Conservation (phyloP, 2,113 vertebrate genomes). For the Mesitornis unicolor region DNA sequence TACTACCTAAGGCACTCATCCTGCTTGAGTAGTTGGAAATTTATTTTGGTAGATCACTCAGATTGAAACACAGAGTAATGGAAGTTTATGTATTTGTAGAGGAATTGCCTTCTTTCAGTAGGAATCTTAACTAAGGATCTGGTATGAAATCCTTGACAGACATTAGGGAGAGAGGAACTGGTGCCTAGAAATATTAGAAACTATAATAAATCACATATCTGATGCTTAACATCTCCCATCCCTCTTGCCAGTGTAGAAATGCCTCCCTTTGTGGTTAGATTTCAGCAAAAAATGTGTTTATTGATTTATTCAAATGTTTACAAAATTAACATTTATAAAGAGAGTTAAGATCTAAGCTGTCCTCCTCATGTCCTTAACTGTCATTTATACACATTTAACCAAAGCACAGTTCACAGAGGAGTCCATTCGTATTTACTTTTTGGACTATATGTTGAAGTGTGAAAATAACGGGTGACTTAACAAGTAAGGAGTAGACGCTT, state of each 20-base stretch:
- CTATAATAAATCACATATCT: background rate
- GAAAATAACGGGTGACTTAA: background rate
- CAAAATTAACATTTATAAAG: background rate
- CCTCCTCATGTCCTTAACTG: background rate
- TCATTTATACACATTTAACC: background rate
- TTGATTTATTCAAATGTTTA: background rate
- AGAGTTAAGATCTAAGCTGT: background rate
- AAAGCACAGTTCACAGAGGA: background rate
- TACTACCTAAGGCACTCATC: background rate
- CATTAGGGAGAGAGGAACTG: background rate
- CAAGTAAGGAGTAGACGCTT: background rate
- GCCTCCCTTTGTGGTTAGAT: background rate
- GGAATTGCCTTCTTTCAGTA: background rate
- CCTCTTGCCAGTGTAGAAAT: background rate
- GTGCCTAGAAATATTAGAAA: background rate
- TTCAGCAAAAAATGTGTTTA: background rate
- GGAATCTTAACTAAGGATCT: background rate
- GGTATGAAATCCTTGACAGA: background rate
- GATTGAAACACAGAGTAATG: background rate
- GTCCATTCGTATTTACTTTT: rapidly evolving
- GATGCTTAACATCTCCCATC: background rate
- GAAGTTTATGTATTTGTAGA: background rate
- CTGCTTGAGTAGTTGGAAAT: background rate
- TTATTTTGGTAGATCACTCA: background rate
- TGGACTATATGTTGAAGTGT: background rate